These are phyloP conservation scores for Xiphorhynchus elegans DNA, from an alignment of 2,113 vertebrate genomes.

Conservation along the genomic window DNA sequence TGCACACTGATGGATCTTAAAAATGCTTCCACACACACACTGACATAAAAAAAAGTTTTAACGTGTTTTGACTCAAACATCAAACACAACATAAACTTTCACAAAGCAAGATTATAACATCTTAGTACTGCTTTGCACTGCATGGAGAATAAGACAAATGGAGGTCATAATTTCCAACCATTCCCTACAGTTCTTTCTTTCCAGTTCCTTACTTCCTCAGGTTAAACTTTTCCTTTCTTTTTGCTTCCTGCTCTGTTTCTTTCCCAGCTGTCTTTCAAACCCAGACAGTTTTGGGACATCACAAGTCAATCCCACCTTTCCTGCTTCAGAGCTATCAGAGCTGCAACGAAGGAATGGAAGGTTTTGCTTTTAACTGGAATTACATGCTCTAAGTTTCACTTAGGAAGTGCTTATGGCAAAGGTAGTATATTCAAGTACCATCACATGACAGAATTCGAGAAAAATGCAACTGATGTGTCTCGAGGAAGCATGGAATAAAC, in stretches of 20 bases:
- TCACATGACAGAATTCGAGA: fast-evolving
- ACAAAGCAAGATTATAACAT: neutral
- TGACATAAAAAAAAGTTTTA: neutral
- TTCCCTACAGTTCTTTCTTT: neutral
- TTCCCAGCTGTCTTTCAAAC: neutral
- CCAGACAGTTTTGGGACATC: neutral
- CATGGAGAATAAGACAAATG: neutral
- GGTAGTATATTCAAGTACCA: neutral
- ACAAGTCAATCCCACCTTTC: neutral
- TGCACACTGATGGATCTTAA: neutral
- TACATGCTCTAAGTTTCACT: fast-evolving
- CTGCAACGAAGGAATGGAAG: fast-evolving
- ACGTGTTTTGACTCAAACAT: neutral
- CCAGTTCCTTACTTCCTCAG: neutral
- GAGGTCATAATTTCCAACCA: neutral
- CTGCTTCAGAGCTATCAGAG: neutral
- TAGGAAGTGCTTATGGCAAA: neutral
- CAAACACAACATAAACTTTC: neutral
- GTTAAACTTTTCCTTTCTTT: neutral
- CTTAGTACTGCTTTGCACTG: neutral
- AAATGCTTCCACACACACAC: neutral
- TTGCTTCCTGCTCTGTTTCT: neutral
- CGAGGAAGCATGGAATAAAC: neutral
- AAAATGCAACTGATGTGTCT: neutral
- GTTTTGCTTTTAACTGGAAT: neutral